phyloP scores from a whole-genome alignment of 2,888 invertebrate species.

The Cryptocephalus moraei region DNA sequence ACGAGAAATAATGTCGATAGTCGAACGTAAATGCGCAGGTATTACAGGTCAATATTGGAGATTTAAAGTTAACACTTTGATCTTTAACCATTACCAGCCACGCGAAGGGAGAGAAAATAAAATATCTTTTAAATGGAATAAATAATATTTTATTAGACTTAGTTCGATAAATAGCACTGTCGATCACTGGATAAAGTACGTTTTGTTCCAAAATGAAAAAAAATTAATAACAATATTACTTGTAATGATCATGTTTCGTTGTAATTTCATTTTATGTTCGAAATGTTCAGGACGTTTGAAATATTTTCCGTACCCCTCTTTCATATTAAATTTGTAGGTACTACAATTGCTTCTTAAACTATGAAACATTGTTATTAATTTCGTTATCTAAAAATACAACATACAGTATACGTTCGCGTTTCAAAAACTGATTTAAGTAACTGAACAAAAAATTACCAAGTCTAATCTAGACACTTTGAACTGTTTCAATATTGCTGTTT shows the following conservation, averaged over 20 bases:
- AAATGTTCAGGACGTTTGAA: too few relatives aligned
- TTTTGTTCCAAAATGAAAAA: conserved; percentile 4
- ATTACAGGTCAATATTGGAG: too few relatives aligned
- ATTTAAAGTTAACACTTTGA: too few relatives aligned
- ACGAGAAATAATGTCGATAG: too few relatives aligned
- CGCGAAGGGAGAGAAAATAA: conserved; percentile 6
- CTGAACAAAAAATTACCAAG: background rate
- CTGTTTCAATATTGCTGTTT: conserved; percentile 31
- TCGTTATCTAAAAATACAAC: background rate
- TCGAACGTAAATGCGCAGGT: too few relatives aligned
- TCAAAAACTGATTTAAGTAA: background rate
- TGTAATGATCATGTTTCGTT: conserved; percentile 2
- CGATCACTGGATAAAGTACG: conserved; percentile 26
- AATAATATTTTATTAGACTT: conserved; percentile 36
- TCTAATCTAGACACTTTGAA: conserved; percentile 29
- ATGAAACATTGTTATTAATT: too few relatives aligned
- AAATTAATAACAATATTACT: background rate
- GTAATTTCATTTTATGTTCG: background rate
- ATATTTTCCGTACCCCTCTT: background rate
- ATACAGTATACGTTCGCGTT: background rate
- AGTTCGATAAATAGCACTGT: conserved; percentile 31
- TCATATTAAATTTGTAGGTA: background rate
- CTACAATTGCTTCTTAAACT: background rate
- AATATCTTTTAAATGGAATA: conserved; percentile 24
- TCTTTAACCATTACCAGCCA: background rate